Conservation (phyloP, 2,888 invertebrate species). For the Pristionchus maxplancki region DNA sequence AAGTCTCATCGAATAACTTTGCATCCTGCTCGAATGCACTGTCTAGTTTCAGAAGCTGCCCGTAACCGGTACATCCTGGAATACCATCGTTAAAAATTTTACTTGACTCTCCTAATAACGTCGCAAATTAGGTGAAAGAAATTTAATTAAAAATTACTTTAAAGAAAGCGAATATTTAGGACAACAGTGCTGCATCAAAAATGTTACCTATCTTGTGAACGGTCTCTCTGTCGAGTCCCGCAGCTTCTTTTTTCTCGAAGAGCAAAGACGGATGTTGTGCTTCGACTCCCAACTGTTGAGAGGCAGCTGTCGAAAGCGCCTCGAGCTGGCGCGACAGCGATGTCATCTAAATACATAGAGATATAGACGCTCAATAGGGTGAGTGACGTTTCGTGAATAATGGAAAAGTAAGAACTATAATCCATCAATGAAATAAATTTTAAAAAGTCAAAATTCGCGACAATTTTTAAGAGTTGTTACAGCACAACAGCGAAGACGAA, state of each 20-base stretch:
- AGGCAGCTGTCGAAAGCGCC: constrained; percentile 78
- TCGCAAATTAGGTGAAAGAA: too few species aligned
- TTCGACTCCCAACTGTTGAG: constrained; percentile 75
- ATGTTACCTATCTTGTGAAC: constrained; percentile 89
- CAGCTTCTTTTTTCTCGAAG: constrained; percentile 92
- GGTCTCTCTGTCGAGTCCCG: constrained; percentile 88
- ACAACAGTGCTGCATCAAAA: not conserved
- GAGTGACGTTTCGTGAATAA: too few species aligned
- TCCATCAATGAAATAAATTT: not conserved
- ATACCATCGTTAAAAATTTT: not conserved
- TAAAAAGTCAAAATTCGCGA: not conserved
- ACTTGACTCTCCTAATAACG: not conserved
- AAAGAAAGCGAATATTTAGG: not conserved
- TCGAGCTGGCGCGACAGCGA: constrained; percentile 79
- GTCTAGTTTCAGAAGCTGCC: constrained; percentile 87
- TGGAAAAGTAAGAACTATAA: not conserved
- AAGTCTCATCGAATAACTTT: constrained; percentile 86
- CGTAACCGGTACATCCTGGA: constrained; percentile 87
- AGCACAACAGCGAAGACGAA: not conserved
- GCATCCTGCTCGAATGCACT: constrained; percentile 86
- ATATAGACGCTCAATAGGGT: too few species aligned
- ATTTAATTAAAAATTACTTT: not conserved
- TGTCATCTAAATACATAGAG: constrained; percentile 72
- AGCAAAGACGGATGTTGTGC: constrained; percentile 85
- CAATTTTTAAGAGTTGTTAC: not conserved